Conservation (phyloP, 1,140 invertebrate genomes). For the Pseudobourletiella spinata region DNA sequence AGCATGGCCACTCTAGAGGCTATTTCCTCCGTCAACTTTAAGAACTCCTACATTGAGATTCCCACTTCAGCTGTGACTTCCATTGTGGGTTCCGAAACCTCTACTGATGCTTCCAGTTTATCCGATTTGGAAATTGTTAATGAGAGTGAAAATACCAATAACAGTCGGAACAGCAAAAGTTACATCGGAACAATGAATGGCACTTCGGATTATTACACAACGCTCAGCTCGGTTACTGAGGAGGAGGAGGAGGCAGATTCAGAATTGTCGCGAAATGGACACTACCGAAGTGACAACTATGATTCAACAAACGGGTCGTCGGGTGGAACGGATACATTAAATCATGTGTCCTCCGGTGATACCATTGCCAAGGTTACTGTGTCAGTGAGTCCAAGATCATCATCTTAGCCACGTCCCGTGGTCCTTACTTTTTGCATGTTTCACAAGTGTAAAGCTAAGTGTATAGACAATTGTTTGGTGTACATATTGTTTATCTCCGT, state of each 20-base stretch:
- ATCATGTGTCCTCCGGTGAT: neutral
- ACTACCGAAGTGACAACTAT: neutral
- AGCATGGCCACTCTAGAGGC: neutral
- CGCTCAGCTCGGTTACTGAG: neutral
- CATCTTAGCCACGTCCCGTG: no score
- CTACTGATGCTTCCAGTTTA: neutral
- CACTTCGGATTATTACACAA: neutral
- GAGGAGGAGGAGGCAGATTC: neutral
- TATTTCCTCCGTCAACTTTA: neutral
- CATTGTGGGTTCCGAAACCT: neutral
- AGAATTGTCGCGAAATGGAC: neutral
- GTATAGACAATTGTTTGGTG: no score
- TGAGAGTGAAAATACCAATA: neutral
- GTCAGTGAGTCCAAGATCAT: neutral
- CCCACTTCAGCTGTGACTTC: neutral
- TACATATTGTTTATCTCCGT: no score
- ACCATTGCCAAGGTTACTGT: neutral
- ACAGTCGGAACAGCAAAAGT: neutral
- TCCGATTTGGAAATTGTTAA: neutral
- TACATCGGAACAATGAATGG: neutral
- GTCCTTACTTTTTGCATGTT: no score
- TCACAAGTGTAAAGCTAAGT: no score
- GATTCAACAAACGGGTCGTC: no score
- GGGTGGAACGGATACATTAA: no score
- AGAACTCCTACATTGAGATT: neutral